phyloP scores from a whole-genome alignment of 2,113 vertebrate genomes.

The Cephalopholis sonnerati region DNA sequence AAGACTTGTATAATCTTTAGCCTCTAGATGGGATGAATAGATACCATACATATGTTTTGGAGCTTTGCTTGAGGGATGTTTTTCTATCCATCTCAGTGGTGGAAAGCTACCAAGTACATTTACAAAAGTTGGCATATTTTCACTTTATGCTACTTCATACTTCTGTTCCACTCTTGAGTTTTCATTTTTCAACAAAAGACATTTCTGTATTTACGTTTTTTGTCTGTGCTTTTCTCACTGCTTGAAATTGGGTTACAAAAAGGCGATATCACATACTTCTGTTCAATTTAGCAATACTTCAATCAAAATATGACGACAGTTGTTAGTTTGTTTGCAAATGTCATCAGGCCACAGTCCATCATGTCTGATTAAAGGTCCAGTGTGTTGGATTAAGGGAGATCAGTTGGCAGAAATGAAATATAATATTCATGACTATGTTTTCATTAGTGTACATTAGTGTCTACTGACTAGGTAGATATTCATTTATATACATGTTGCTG shows the following conservation, averaged over 20 bases:
- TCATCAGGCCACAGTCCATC: background rate
- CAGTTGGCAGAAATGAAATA: too few species aligned
- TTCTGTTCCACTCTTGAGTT: background rate
- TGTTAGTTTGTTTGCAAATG: background rate
- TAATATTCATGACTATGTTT: too few species aligned
- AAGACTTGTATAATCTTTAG: slow-evolving; percentile 30
- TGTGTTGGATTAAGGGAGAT: too few species aligned
- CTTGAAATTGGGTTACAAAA: background rate
- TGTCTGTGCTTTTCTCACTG: background rate
- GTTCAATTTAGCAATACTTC: background rate
- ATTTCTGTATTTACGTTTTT: background rate
- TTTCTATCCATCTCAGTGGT: slow-evolving; percentile 1
- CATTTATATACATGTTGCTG: too few species aligned
- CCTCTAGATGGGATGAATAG: background rate
- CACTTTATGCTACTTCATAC: background rate
- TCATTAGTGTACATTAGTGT: too few species aligned
- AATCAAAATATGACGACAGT: background rate
- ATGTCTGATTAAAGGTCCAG: too few species aligned
- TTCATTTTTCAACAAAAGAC: too few species aligned
- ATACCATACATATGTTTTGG: background rate
- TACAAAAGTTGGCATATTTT: background rate
- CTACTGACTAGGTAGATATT: too few species aligned
- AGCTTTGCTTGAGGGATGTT: background rate
- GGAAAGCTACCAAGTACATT: slow-evolving; percentile 9
- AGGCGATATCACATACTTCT: background rate